A percentile compares a stretch with the other conserved stretches of the same genome.
Conservation (phyloP, 2,888 invertebrate genomes). For the Ormyrus pomaceus region DNA sequence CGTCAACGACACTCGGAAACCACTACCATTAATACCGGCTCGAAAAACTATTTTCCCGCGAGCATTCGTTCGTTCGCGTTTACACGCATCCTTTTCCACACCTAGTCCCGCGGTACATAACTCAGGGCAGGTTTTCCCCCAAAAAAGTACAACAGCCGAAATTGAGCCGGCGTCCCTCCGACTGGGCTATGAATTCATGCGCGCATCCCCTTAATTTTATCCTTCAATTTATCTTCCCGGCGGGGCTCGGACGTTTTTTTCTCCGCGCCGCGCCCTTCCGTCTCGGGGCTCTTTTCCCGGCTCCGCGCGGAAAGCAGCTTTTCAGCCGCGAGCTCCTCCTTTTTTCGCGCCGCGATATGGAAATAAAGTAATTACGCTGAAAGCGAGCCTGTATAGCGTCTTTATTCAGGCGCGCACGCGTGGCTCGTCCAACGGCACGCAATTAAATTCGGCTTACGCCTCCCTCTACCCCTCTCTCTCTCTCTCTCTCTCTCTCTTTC, state of each 20-base stretch:
- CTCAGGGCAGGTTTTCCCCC: background rate
- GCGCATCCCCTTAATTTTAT: conserved; percentile 19
- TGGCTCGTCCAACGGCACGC: conserved; percentile 36
- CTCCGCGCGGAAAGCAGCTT: conserved; percentile 50
- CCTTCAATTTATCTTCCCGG: conserved; percentile 29
- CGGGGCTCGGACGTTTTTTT: background rate
- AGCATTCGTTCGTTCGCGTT: conserved; percentile 22
- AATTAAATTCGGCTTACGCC: conserved; percentile 59
- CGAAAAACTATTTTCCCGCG: conserved; percentile 15
- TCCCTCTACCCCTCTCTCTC: background rate
- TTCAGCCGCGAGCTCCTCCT: conserved; percentile 29
- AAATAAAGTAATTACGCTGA: conserved; percentile 62
- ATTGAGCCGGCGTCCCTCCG: no score
- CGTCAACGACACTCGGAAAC: conserved; percentile 7
- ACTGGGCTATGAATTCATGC: conserved; percentile 17
- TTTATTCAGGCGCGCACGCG: conserved; percentile 29
- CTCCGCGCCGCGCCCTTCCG: background rate
- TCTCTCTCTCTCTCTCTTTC: conserved; percentile 1
- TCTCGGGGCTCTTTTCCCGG: conserved; percentile 19
- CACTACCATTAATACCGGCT: background rate
- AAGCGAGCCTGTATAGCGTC: conserved; percentile 48
- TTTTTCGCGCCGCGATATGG: conserved; percentile 57
- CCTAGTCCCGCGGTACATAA: background rate
- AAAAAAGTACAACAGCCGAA: no score
- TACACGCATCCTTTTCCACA: background rate